These are phyloP conservation scores for Parauchenoglanis ngamensis DNA, from an alignment of 2,797 vertebrate species.

Conservation along the genomic window DNA sequence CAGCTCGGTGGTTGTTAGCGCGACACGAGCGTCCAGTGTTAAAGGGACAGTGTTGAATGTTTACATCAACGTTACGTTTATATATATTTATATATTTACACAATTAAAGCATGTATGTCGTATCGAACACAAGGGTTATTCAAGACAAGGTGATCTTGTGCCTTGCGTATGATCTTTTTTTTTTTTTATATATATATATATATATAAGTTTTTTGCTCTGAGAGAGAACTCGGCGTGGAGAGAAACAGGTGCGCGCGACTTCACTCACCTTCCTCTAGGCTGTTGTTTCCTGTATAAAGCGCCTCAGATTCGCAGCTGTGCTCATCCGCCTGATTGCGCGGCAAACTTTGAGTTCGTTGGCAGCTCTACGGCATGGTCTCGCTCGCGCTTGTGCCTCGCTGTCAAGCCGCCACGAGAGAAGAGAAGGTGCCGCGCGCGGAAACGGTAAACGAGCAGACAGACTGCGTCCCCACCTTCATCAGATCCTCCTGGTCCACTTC, in stretches of 20 bases:
- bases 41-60: not conserved
- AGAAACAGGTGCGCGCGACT: slow-evolving; percentile 14
- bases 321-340: slow-evolving; percentile 60
- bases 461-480: slow-evolving; percentile 5
- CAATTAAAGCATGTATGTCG: not conserved
- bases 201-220: too few relatives aligned
- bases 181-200: too few relatives aligned
- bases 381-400: not conserved
- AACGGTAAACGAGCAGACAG: not conserved
- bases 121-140: not conserved
- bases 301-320: slow-evolving; percentile 36
- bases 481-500: slow-evolving; percentile 11
- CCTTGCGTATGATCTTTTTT: not conserved
- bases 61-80: not conserved
- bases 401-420: not conserved
- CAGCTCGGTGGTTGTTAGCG: too few relatives aligned
- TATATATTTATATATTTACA: not conserved
- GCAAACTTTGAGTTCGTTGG: slow-evolving; percentile 52
- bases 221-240: not conserved
- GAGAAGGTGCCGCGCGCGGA: not conserved
- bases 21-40: not conserved
- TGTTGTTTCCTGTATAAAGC: slow-evolving; percentile 63
- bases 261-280: slow-evolving; percentile 45
- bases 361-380: slow-evolving; percentile 16
- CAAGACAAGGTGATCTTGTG: not conserved